These are phyloP conservation scores for Aphrophora alni DNA, from an alignment of 2,888 invertebrate genomes.

Conservation along the genomic window DNA sequence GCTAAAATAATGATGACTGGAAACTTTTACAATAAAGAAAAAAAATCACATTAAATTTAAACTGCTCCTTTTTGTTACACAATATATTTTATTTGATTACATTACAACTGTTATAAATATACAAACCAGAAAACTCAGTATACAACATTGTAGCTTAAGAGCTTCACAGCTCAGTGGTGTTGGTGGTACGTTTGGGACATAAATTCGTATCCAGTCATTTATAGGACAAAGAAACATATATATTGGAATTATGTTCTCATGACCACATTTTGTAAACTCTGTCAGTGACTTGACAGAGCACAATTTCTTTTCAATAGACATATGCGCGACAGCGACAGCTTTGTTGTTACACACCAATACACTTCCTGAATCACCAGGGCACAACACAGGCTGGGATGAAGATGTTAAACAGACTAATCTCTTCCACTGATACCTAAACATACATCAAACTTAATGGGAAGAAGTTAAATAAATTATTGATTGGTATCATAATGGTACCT, in stretches of 20 bases:
- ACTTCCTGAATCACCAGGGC: neutral
- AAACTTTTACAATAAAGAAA: too few species aligned
- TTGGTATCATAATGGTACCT: too few species aligned
- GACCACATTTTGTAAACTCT: neutral
- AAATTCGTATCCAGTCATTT: neutral
- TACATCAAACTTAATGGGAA: too few species aligned
- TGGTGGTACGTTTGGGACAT: neutral
- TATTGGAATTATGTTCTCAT: neutral
- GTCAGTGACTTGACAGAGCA: neutral
- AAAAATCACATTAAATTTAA: too few species aligned
- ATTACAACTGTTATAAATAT: neutral
- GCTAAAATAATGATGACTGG: too few species aligned
- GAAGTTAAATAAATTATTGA: too few species aligned
- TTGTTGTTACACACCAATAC: neutral
- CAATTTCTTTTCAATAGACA: neutral
- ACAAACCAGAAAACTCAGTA: neutral
- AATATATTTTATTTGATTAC: too few species aligned
- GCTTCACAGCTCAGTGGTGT: neutral
- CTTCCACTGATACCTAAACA: neutral
- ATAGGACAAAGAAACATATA: neutral
- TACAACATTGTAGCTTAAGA: neutral
- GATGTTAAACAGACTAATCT: neutral
- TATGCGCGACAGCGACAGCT: neutral
- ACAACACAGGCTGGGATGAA: neutral
- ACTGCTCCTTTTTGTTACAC: too few species aligned